Evolutionary conservation across 2,797 vertebrate species (phyloP), one percentile per base, ranked within the genome.

Genomic region (Oryzias sinensis): DNA sequence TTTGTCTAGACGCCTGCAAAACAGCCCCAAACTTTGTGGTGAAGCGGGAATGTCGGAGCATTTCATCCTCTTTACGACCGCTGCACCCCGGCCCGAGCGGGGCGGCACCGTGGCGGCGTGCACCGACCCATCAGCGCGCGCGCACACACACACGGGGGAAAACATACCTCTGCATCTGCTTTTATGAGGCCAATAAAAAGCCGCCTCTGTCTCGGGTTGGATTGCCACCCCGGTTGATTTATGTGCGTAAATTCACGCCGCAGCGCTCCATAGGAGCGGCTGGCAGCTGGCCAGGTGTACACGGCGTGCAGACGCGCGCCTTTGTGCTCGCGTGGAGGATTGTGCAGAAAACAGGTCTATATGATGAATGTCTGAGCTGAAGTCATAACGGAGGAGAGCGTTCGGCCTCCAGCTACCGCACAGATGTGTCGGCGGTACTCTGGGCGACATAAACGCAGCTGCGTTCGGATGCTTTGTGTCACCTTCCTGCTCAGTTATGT

Each of bases 181-280:
- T 91, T 91, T 90, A 90, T 56, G 83, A 88, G 84, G 64, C 79
- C 75, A 82, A 91, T 91, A 90, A 91, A 91, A 91, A 74, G 24
- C 79, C 82, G 78, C 80, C 73, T 88, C 88, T 79, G 84, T 89
- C 87, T 87, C 82, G 49, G 73, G 80, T 79, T 88, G 70, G 80
- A 83, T 83, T 86, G 87, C 86, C 80, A 87, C 84, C 88, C 76
- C 68, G 80, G 71, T 73, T 90, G 89, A 92, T 91, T 92, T 91
- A 92, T 88, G 87, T 74, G 74, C 66, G 73, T 68, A 78, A 77
- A 87, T 88, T 83, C 81, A 53, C 76, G 83, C 72, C 61, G 82
- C 85, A 82, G 67, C 76, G 84, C 79, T 85, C 74, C 78, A 77
- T 83, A 78, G 79, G 78, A 86, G 87, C 70, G 80, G 74, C 72